Evolutionary conservation across 2,888 invertebrate species (phyloP).

Genomic region (Ophonus ardosiacus): DNA sequence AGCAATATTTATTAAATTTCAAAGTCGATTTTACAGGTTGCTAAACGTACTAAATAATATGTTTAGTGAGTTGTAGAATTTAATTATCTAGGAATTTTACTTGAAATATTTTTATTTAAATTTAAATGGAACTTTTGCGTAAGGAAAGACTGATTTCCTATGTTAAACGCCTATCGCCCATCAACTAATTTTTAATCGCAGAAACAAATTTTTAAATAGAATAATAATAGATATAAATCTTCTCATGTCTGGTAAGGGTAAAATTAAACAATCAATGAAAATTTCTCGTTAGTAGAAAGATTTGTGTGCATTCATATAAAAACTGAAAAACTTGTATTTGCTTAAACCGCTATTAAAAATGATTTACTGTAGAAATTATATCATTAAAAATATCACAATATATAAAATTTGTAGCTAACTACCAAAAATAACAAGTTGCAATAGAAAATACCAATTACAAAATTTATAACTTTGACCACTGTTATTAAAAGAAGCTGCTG

Average conservation of each 20-base stretch:
- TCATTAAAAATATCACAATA: slow-evolving; percentile 15
- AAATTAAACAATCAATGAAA: background rate
- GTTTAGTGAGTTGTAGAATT: background rate
- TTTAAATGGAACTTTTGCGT: no score
- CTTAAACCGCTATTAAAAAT: slow-evolving; percentile 36
- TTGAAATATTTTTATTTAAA: background rate
- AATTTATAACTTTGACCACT: slow-evolving; percentile 45
- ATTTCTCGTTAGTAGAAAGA: slow-evolving; percentile 9
- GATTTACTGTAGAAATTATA: slow-evolving; percentile 41
- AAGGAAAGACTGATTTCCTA: no score
- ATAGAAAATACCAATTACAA: slow-evolving; percentile 28
- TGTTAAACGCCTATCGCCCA: no score
- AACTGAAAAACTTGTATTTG: background rate
- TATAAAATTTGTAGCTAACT: slow-evolving; percentile 40
- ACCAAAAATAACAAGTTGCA: slow-evolving; percentile 15
- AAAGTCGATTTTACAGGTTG: no score
- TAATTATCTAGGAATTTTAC: background rate
- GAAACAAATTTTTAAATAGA: background rate
- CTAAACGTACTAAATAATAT: no score
- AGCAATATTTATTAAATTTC: no score
- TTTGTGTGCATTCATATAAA: background rate
- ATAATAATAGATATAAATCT: background rate
- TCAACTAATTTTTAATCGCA: no score
- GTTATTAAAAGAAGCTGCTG: slow-evolving; percentile 49
- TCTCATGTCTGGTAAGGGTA: background rate